A percentile compares a stretch with the other conserved stretches of the same genome.
Conservation (phyloP, 2,113 vertebrate genomes). For the Bettongia penicillata region DNA sequence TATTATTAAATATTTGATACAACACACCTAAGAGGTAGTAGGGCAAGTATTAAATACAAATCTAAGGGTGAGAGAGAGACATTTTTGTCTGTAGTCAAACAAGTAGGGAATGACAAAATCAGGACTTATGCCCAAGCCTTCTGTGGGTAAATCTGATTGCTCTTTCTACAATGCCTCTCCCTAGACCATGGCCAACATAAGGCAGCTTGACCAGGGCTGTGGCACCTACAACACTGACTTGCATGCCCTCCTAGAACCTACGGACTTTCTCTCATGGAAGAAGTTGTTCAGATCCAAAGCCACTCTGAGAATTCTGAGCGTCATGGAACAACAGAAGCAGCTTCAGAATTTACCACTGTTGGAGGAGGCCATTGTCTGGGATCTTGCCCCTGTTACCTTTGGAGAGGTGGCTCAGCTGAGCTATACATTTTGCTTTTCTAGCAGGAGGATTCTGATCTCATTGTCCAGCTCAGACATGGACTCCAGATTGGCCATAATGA, state of each 20-base stretch:
- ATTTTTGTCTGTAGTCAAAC: neutral
- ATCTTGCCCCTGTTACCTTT: neutral
- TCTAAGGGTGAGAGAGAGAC: neutral
- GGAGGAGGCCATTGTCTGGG: neutral
- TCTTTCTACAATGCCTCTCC: neutral
- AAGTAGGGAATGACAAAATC: neutral
- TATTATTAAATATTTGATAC: neutral
- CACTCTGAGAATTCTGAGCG: neutral
- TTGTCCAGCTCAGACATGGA: neutral
- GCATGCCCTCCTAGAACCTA: neutral
- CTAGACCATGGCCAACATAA: neutral
- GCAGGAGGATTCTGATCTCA: conserved; percentile 84
- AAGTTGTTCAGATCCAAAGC: neutral
- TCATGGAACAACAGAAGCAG: neutral
- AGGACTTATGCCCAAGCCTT: neutral
- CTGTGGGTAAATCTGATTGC: neutral
- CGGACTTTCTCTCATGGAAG: neutral
- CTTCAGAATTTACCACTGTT: accelerated
- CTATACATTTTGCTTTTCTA: conserved; percentile 85
- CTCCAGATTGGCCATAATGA: neutral
- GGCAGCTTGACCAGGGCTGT: neutral
- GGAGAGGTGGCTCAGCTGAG: too few species aligned
- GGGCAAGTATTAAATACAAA: neutral
- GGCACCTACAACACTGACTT: neutral
- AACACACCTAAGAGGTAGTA: neutral